phyloP scores from a whole-genome alignment of 2,113 vertebrate genomes.

The Odocoileus virginianus region DNA sequence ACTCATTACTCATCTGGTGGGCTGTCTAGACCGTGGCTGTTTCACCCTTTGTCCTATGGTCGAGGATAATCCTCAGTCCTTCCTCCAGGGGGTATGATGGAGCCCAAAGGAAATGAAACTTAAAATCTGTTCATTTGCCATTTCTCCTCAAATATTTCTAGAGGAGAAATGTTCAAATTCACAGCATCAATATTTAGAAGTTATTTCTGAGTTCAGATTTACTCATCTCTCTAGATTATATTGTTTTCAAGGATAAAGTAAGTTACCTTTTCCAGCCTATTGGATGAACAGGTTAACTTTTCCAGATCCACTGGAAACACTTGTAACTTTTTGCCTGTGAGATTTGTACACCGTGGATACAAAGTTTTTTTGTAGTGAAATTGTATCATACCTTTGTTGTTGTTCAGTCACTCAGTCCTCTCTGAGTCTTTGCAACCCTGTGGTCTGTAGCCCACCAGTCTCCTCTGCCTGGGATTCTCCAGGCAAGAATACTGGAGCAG shows the following conservation, averaged over 20 bases:
- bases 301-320: background rate
- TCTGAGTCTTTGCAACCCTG: background rate
- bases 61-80: background rate
- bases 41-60: background rate
- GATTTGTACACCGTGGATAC: background rate
- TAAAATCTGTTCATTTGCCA: background rate
- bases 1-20: background rate
- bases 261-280: background rate
- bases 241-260: background rate
- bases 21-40: rapidly evolving
- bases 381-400: background rate
- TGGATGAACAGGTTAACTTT: background rate
- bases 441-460: background rate
- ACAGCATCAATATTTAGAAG: background rate
- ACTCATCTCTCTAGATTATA: background rate
- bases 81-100: background rate
- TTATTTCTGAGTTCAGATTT: background rate
- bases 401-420: background rate
- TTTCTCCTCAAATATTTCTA: background rate
- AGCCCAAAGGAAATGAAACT: background rate
- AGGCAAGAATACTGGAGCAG: background rate
- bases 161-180: background rate
- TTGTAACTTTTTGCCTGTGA: background rate
- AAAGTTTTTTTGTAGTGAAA: background rate
- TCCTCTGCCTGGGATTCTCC: background rate